Conservation (phyloP, 2,113 vertebrate species). For the Anolis carolinensis region DNA sequence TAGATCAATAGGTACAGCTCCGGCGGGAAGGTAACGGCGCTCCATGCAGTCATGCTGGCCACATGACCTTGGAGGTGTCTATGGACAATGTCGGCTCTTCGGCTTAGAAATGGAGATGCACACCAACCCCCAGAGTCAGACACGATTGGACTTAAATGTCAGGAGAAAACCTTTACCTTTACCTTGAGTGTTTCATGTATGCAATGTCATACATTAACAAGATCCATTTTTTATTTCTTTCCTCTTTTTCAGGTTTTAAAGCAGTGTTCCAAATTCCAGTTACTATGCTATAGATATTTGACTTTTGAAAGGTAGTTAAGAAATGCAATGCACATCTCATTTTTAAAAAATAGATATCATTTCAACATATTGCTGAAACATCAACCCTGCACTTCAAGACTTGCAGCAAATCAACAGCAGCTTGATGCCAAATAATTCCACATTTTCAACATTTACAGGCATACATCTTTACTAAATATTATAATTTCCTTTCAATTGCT, state of each 20-base stretch:
- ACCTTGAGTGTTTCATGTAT: too few species aligned
- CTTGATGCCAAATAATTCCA: neutral
- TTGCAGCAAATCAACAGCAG: neutral
- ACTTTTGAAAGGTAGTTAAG: neutral
- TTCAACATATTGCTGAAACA: neutral
- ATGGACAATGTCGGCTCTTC: too few species aligned
- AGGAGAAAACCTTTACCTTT: too few species aligned
- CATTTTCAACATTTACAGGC: neutral
- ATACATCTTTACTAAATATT: neutral
- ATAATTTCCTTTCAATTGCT: neutral
- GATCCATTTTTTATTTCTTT: too few species aligned
- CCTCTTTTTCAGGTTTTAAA: neutral
- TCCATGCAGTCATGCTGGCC: too few species aligned
- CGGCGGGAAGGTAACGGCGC: too few species aligned
- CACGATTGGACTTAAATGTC: too few species aligned
- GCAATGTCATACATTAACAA: too few species aligned
- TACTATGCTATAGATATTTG: neutral
- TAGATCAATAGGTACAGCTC: too few species aligned
- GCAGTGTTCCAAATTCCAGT: neutral
- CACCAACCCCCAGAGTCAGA: too few species aligned
- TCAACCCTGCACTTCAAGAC: neutral
- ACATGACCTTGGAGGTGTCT: too few species aligned
- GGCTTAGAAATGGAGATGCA: too few species aligned
- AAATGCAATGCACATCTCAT: neutral
- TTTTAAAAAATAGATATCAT: neutral